These are phyloP conservation scores for Hypomesus transpacificus DNA, from an alignment of 2,113 vertebrate species.

Conservation along the genomic window DNA sequence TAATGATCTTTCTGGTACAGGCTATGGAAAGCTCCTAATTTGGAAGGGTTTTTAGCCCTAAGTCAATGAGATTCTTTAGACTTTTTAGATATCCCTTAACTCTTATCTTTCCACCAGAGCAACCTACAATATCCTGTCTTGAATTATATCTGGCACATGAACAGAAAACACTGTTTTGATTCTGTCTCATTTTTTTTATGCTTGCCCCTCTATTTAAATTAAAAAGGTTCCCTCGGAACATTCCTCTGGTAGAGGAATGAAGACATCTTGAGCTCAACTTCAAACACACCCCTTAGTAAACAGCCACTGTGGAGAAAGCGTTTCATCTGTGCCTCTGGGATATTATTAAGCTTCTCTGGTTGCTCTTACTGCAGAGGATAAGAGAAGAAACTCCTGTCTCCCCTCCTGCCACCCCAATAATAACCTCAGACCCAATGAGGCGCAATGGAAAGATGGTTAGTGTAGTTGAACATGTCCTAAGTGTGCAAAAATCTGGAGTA, in stretches of 20 bases:
- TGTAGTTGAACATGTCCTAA: slow-evolving; percentile 50
- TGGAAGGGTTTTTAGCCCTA: slow-evolving; percentile 45
- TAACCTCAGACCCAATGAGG: slow-evolving; percentile 64
- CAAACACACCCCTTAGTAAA: slow-evolving; percentile 95
- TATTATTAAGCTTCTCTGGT: slow-evolving; percentile 96
- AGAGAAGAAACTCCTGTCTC: slow-evolving; percentile 81
- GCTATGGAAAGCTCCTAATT: slow-evolving; percentile 61
- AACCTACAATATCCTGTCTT: slow-evolving; percentile 44
- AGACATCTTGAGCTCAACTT: slow-evolving; percentile 96
- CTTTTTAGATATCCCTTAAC: slow-evolving; percentile 41
- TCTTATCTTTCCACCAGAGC: slow-evolving; percentile 38
- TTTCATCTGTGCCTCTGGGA: slow-evolving; percentile 99
- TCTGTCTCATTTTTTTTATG: slow-evolving; percentile 21
- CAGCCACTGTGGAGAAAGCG: slow-evolving; percentile 86
- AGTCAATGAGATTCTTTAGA: slow-evolving; percentile 27
- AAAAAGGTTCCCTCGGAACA: slow-evolving; percentile 62
- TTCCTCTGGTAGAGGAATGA: slow-evolving; percentile 85
- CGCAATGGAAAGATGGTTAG: slow-evolving; percentile 62
- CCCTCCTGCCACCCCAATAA: slow-evolving; percentile 77
- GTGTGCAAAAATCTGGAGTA: slow-evolving; percentile 31
- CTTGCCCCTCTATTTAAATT: slow-evolving; percentile 54
- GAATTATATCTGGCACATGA: slow-evolving; percentile 42
- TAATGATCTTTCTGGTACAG: slow-evolving; percentile 59
- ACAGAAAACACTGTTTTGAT: slow-evolving; percentile 41
- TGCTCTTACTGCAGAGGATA: slow-evolving; percentile 84